A percentile compares a stretch with the other conserved stretches of the same genome.
Conservation (phyloP, 2,888 invertebrate genomes). For the Amphipoea oculea region DNA sequence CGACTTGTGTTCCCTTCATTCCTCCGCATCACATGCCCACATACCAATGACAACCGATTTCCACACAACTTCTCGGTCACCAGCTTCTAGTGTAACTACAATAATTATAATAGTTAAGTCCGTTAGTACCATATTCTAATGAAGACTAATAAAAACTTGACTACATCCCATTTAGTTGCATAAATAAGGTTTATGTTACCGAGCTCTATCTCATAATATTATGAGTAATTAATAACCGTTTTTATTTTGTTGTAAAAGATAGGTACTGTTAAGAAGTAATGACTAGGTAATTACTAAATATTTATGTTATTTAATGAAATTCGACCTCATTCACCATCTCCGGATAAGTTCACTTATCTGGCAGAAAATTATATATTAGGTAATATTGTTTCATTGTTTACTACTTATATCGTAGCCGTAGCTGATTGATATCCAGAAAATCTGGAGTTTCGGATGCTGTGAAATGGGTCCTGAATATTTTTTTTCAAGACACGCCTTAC, state of each 20-base stretch:
- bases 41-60: slow-evolving; percentile 29
- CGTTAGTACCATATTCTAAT: background rate
- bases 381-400: background rate
- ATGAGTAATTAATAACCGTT: background rate
- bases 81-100: background rate
- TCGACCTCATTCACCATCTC: background rate
- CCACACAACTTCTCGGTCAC: slow-evolving; percentile 6
- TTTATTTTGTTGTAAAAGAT: background rate
- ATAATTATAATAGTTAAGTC: background rate
- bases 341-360: background rate
- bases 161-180: slow-evolving; percentile 1
- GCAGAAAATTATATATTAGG: background rate
- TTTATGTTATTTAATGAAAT: background rate
- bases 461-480: too few relatives aligned
- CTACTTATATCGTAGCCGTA: background rate
- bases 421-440: too few relatives aligned
- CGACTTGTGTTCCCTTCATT: slow-evolving; percentile 10
- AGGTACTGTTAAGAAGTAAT: background rate
- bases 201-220: background rate
- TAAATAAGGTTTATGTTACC: slow-evolving; percentile 2
- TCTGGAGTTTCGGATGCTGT: background rate
- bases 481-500: too few relatives aligned
- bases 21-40: background rate
- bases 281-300: slow-evolving; percentile 8
- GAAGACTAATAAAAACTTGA: slow-evolving; percentile 16